Evolutionary conservation across 2,888 invertebrate species (phyloP).

Genomic region (Patella pellucida): DNA sequence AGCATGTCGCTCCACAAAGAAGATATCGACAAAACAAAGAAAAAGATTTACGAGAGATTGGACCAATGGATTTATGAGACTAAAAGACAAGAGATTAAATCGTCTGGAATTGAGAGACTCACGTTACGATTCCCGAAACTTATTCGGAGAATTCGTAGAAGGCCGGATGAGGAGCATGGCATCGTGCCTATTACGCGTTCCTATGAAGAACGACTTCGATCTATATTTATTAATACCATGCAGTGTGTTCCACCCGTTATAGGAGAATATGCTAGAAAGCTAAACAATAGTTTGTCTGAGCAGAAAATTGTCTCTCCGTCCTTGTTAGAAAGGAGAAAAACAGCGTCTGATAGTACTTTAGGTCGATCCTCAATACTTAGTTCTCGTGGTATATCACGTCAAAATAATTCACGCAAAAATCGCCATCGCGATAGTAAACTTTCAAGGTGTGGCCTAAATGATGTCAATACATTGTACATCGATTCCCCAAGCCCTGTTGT

Average conservation of each 20-base stretch:
- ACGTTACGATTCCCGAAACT: not conserved
- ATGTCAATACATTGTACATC: not conserved
- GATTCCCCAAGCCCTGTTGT: not conserved
- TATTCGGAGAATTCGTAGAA: slow-evolving; percentile 6
- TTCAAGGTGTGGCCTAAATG: not conserved
- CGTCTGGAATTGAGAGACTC: slow-evolving; percentile 22
- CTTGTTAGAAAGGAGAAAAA: slow-evolving; percentile 2
- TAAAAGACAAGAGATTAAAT: slow-evolving; percentile 32
- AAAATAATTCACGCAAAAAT: not conserved
- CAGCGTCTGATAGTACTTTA: not conserved
- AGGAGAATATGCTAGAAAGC: not conserved
- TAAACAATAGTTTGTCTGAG: not conserved
- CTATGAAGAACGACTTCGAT: not conserved
- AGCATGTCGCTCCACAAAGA: slow-evolving; percentile 25
- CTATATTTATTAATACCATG: not conserved
- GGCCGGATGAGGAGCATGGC: not conserved
- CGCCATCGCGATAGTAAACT: not conserved
- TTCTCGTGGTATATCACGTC: not conserved
- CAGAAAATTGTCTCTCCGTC: not conserved
- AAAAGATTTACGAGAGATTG: slow-evolving; percentile 28
- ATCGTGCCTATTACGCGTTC: not conserved
- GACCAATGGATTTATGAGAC: slow-evolving; percentile 28
- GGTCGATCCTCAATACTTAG: not conserved
- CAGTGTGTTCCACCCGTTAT: slow-evolving; percentile 1
- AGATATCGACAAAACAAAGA: slow-evolving; percentile 20